Evolutionary conservation across 2,797 vertebrate species (phyloP).

Genomic region (Anas bernieri): DNA sequence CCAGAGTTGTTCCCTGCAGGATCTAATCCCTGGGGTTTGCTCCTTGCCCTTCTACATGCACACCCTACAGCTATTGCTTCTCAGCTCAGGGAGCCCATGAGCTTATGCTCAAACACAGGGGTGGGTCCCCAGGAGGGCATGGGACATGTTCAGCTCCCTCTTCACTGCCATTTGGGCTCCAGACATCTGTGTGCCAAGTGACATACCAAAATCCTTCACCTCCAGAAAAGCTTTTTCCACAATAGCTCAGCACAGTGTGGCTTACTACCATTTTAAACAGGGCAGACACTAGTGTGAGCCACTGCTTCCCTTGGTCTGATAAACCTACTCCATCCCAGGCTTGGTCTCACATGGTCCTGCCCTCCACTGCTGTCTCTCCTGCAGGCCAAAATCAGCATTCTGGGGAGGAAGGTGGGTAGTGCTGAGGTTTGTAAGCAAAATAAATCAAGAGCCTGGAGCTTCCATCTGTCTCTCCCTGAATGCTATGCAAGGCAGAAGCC

Average conservation of each 20-base stretch:
- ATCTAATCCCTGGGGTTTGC: background rate
- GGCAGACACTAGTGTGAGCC: background rate
- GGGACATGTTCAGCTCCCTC: background rate
- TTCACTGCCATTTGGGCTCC: background rate
- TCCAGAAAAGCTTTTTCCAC: background rate
- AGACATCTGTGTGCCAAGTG: background rate
- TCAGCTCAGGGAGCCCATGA: background rate
- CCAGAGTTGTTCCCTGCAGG: background rate
- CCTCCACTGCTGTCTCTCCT: background rate
- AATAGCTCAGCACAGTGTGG: background rate
- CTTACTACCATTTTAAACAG: background rate
- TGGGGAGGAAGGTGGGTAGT: background rate
- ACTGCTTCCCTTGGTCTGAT: background rate
- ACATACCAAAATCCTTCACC: no score
- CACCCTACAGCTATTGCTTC: background rate
- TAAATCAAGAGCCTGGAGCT: background rate
- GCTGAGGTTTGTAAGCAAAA: background rate
- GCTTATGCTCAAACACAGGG: background rate
- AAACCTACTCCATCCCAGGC: background rate
- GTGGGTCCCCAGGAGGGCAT: background rate
- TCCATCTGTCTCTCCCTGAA: background rate
- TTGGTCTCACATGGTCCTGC: background rate
- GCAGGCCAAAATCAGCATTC: background rate
- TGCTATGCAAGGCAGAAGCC: accelerated
- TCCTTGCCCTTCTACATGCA: background rate